Base-by-base conservation (phyloP, 2,888 invertebrate genomes). In the Panopea generosa region DNA sequence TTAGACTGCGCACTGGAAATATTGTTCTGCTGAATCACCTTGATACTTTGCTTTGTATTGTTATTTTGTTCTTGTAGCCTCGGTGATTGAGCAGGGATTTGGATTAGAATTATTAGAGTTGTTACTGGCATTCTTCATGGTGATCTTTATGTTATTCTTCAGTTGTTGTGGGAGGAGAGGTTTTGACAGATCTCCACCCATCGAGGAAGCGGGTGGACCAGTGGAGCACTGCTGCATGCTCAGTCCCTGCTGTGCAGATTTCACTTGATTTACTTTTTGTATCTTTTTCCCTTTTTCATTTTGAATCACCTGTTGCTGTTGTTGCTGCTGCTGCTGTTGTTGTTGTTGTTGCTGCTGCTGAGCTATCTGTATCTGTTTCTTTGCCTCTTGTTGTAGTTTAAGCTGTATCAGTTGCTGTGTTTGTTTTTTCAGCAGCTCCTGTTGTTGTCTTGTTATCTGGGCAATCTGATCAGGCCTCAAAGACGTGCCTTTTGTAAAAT, bases 311-410 rank as follows among this genome's bases (percentile, higher is more conserved):
- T 33, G 33, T 11, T 33, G 33, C 16, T 57, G 59, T 27, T 69
- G 74, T 24, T 75, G 56, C 20, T 67, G 71, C 40, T 71, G 66
- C 55, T n/a, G n/a, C n/a, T n/a, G n/a, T n/a, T n/a, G n/a, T n/a
- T n/a, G n/a, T n/a, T 78, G 77, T 26, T 79, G 76, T 27, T 65
- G 60, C 38, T 77, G 74, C 27, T 79, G 70, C 22, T 77, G 60
- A 27, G 53, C 52, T 11, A 74, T 29, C 55, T 75, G 68, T 18
- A 67, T 22, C 59, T 70, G 68, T 26, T 77, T 70, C 71, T 74
- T 69, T 0, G 70, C 62, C 29, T 83, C 77, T 47, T 73, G 52
- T 43, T 73, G 73, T 2, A 76, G 53, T 43, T 71, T 68, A 6
- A 72, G 57, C 33, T 77, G 68, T n/a, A 77, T 73, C 18, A 71